These are phyloP conservation scores for Drosophila novamexicana DNA, from an alignment of 1,140 invertebrate genomes.

Conservation along the genomic window DNA sequence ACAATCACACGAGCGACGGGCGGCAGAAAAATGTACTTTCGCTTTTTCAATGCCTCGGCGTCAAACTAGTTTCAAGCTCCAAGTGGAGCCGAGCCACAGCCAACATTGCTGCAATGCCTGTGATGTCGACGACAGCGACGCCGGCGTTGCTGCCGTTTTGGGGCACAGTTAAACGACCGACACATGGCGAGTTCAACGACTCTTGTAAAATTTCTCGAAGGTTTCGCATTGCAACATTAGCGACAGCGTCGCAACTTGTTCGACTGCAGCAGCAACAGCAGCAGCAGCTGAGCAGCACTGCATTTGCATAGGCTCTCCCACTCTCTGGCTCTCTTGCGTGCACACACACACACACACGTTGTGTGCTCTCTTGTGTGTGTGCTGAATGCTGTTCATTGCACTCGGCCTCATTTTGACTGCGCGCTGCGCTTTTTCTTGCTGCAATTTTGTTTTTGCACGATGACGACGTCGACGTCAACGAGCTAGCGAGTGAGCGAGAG, in stretches of 20 bases:
- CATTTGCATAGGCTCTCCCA: constrained; percentile 58
- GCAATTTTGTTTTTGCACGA: constrained; percentile 71
- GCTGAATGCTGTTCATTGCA: constrained; percentile 84
- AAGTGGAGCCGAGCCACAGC: constrained; percentile 49
- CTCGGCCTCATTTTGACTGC: constrained; percentile 75
- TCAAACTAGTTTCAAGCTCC: constrained; percentile 78
- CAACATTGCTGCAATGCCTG: constrained; percentile 54
- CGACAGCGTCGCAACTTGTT: constrained; percentile 63
- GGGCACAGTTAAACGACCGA: constrained; percentile 65
- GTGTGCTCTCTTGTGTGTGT: constrained; percentile 16
- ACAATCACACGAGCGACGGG: constrained; percentile 14
- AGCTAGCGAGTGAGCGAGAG: constrained; percentile 8
- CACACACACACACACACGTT: constrained; percentile 16
- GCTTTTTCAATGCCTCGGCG: constrained; percentile 84
- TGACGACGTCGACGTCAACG: constrained; percentile 39
- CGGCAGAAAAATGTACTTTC: constrained; percentile 83
- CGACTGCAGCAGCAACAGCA: constrained; percentile 43
- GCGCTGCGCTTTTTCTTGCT: constrained; percentile 56
- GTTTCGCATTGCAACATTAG: constrained; percentile 81
- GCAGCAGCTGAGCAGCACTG: constrained; percentile 25
- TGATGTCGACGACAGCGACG: constrained; percentile 3
- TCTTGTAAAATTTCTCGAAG: constrained; percentile 83
- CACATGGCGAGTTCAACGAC: constrained; percentile 76
- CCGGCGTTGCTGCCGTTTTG: constrained; percentile 42
- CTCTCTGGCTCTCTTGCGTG: constrained; percentile 13